Conservation (phyloP, 2,797 vertebrate genomes). For the Champsocephalus esox region DNA sequence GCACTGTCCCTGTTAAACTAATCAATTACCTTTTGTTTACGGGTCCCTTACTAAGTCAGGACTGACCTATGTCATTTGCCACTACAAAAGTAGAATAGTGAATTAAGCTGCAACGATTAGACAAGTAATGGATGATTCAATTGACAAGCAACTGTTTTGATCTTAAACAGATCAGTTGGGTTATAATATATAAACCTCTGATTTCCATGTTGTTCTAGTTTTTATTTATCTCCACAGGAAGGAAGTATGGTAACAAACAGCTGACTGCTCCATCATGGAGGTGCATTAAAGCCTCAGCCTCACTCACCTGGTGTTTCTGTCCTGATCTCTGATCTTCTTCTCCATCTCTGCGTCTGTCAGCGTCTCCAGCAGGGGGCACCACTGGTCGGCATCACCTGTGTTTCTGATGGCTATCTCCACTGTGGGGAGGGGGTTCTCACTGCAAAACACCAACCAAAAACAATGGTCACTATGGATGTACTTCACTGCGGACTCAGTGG, state of each 20-base stretch:
- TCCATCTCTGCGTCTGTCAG: conserved; percentile 98
- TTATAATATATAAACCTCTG: background rate
- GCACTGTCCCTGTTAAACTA: too few species aligned
- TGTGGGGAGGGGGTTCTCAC: conserved; percentile 95
- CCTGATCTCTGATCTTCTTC: conserved; percentile 98
- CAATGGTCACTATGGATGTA: background rate
- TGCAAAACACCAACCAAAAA: conserved; percentile 56
- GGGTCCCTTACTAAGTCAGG: background rate
- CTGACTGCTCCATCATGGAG: background rate
- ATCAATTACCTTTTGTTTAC: too few species aligned
- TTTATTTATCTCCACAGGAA: background rate
- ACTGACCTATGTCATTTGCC: background rate
- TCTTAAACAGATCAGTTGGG: background rate
- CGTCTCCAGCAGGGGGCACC: conserved; percentile 97
- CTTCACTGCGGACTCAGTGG: background rate
- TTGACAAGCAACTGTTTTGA: background rate
- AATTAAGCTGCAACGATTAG: background rate
- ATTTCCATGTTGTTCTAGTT: background rate
- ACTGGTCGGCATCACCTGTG: conserved; percentile 96
- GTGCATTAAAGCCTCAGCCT: background rate
- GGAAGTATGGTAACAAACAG: background rate
- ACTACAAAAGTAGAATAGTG: background rate
- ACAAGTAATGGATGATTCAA: background rate
- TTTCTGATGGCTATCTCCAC: conserved; percentile 98
- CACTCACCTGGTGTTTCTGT: conserved; percentile 94